These are phyloP conservation scores for Anomalospiza imberbis DNA, from an alignment of 2,797 vertebrate genomes.

Conservation along the genomic window DNA sequence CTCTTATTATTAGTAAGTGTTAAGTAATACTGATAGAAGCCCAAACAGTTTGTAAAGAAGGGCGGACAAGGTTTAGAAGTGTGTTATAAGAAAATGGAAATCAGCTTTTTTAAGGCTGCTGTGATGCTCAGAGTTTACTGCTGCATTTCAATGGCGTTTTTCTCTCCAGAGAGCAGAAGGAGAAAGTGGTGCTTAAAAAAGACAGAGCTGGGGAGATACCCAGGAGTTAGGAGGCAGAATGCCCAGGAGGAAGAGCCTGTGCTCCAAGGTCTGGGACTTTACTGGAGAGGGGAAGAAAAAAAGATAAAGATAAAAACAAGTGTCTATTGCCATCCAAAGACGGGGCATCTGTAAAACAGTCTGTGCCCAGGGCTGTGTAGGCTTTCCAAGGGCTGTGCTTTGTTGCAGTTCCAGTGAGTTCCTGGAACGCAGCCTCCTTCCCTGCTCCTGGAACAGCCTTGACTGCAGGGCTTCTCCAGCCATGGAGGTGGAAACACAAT, in stretches of 20 bases:
- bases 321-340: conserved; percentile 45
- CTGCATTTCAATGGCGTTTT: background rate
- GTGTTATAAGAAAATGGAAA: background rate
- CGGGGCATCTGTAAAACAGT: conserved; percentile 59
- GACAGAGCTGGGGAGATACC: background rate
- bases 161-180: background rate
- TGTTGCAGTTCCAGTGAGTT: conserved; percentile 69
- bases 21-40: background rate
- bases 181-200: background rate
- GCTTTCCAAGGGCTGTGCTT: conserved; percentile 67
- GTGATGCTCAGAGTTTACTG: background rate
- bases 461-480: conserved; percentile 60
- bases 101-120: background rate
- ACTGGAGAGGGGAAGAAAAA: background rate
- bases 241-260: conserved; percentile 18
- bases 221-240: background rate
- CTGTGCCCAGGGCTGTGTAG: conserved; percentile 44
- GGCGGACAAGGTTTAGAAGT: background rate
- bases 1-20: background rate
- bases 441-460: conserved; percentile 59
- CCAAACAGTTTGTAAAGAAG: background rate
- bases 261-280: background rate
- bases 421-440: conserved; percentile 66
- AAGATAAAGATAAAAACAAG: conserved; percentile 48
- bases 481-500: conserved; percentile 59